Base-by-base conservation (phyloP, 2,888 invertebrate species). In the Diplazon laetatorius region DNA sequence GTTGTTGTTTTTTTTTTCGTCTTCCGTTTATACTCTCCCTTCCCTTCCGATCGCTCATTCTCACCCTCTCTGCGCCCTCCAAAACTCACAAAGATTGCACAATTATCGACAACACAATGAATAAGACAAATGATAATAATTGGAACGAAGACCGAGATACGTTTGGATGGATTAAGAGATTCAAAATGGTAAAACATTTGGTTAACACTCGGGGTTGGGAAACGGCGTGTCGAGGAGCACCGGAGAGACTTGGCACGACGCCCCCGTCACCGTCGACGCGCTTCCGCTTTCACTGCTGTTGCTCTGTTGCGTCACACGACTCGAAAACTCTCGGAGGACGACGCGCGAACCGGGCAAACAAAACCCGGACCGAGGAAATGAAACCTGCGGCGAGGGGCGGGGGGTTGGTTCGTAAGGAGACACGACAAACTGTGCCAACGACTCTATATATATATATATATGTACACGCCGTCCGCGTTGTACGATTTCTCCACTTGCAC, bases 351-450 rank as follows among this genome's bases (percentile, higher is more conserved):
- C 25, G 30, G 39, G 57, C 46, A 37, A 39, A 70, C 70, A 37
- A 71, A 76, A 50, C 50, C 35, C 52, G 14, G 10, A 37, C 14
- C 14, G 30, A 52, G 52, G 25, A 16, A 30, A 30, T 52, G 52
- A n/a, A n/a, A n/a, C n/a, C n/a, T n/a, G n/a, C n/a, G n/a, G n/a
- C 8, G 6, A 25, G 52, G 30, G 20, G 30, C 10, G 30, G 57
- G 14, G 12, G 14, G 25, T 8, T 10, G n/a, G 25, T 22, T n/a
- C n/a, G 8, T 55, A 68, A 68, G 68, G 42, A 76, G 30, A 60
- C 59, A 66, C 65, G 44, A 68, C 39, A 46, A 72, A 62, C 55
- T 77, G 30, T 35, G 39, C 65, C 39, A 37, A n/a, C 9, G n/a
- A n/a, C n/a, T n/a, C n/a, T n/a, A n/a, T n/a, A n/a, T n/a, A n/a